A percentile compares a stretch with the other conserved stretches of the same genome.
These are phyloP conservation scores for Antheraea yamamai DNA, from an alignment of 2,888 invertebrate species.

Conservation along the genomic window DNA sequence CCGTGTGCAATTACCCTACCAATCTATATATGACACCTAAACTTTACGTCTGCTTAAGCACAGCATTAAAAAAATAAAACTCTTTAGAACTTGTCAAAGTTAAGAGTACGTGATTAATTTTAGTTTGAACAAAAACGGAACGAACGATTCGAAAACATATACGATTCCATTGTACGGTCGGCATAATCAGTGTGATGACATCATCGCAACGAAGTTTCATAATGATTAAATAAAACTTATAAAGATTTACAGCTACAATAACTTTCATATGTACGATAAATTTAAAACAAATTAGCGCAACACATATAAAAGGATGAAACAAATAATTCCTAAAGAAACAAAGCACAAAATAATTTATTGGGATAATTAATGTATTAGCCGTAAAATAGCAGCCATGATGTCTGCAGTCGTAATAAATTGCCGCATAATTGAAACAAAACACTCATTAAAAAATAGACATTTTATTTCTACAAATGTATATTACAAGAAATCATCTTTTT, in stretches of 20 bases:
- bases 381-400: slow-evolving; percentile 4
- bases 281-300: not conserved
- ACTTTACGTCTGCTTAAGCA: not conserved
- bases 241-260: not conserved
- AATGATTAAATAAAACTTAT: not conserved
- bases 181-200: not conserved
- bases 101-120: not conserved
- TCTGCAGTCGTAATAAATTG: not conserved
- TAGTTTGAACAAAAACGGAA: not conserved
- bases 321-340: not conserved
- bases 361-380: not conserved
- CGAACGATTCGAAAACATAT: not conserved
- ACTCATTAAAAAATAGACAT: slow-evolving; percentile 26
- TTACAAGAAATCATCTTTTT: slow-evolving; percentile 33
- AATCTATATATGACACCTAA: no score
- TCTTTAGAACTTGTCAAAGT: not conserved
- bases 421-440: slow-evolving; percentile 27
- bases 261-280: not conserved
- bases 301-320: not conserved
- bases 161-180: not conserved
- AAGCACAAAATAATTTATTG: slow-evolving; percentile 11
- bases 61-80: not conserved
- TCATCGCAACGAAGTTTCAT: not conserved
- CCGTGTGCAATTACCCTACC: no score
- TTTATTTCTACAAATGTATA: slow-evolving; percentile 41